phyloP scores from a whole-genome alignment of 2,113 vertebrate species.

The Brachypodius melanocephalos region DNA sequence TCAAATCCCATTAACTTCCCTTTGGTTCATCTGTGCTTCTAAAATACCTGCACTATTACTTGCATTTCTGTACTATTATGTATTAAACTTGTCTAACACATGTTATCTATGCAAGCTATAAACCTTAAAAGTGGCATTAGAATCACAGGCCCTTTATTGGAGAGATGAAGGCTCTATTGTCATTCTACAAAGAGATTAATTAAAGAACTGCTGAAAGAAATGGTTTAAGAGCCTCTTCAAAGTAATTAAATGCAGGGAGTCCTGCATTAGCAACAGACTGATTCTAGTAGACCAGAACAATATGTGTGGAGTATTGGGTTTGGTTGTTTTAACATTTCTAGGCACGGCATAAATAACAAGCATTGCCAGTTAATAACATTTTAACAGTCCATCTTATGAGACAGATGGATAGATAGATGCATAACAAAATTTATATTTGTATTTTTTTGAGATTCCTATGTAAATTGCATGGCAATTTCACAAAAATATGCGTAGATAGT shows the following conservation, averaged over 20 bases:
- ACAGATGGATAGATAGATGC: background rate
- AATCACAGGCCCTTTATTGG: background rate
- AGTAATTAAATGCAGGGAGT: background rate
- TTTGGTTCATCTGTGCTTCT: background rate
- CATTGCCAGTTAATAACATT: background rate
- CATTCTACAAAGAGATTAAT: background rate
- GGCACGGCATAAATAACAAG: background rate
- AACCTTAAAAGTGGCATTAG: background rate
- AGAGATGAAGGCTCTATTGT: background rate
- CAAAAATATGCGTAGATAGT: background rate
- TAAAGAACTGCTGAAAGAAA: background rate
- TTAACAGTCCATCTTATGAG: background rate
- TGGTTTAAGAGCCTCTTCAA: background rate
- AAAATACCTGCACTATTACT: background rate
- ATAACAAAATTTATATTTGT: background rate
- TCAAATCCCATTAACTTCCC: background rate
- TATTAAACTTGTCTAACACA: background rate
- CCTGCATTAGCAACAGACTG: background rate
- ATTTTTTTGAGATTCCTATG: background rate
- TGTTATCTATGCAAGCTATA: background rate
- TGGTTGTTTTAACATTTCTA: background rate
- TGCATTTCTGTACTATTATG: background rate
- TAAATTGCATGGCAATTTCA: background rate
- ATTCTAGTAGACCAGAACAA: background rate
- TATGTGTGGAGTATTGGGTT: background rate